Conservation (phyloP, 2,797 vertebrate genomes). For the Enteromius afrohamiltoni region DNA sequence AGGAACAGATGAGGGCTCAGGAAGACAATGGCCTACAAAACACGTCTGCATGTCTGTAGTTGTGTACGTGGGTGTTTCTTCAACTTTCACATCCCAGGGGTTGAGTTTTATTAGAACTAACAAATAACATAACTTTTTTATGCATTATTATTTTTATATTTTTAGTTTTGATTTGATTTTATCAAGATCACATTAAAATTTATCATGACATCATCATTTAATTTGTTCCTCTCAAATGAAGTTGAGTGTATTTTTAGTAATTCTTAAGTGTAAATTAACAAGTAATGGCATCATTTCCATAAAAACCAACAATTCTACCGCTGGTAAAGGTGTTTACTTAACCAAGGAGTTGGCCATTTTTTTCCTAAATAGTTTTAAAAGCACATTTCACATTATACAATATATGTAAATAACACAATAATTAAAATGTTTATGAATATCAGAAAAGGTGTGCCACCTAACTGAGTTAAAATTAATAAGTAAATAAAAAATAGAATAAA, state of each 20-base stretch:
- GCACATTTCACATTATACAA: background rate
- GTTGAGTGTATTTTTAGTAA: background rate
- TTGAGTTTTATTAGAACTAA: conserved; percentile 14
- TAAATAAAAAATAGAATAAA: background rate
- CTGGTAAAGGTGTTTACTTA: background rate
- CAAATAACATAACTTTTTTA: background rate
- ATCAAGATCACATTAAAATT: background rate
- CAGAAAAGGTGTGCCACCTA: background rate
- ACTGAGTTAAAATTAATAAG: too few species aligned
- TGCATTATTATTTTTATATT: background rate
- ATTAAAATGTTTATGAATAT: background rate
- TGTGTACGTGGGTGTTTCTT: conserved; percentile 13
- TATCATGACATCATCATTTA: background rate
- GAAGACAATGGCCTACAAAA: conserved; percentile 59
- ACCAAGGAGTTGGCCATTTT: background rate
- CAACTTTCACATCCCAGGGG: background rate
- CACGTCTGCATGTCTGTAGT: conserved; percentile 36
- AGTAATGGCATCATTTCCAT: background rate
- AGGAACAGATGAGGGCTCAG: conserved; percentile 58
- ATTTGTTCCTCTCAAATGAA: background rate
- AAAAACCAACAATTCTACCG: background rate
- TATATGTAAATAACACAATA: background rate
- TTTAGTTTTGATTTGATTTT: background rate
- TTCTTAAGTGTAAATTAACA: background rate
- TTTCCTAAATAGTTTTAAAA: background rate